phyloP scores from a whole-genome alignment of 1,140 invertebrate genomes.

The Phenacoccus solenopsis region DNA sequence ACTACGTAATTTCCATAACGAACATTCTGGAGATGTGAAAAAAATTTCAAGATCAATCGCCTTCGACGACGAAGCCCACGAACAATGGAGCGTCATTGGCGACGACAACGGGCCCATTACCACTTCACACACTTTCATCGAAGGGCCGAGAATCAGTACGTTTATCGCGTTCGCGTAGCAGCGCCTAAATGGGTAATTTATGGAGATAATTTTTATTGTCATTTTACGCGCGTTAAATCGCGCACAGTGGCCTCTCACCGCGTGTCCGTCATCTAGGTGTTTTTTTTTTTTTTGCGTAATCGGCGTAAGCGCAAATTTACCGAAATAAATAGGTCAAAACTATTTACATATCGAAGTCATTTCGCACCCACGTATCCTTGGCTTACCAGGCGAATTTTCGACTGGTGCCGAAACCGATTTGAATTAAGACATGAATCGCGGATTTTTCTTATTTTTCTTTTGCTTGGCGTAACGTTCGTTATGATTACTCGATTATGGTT shows the following conservation, averaged over 20 bases:
- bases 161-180: neutral
- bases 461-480: neutral
- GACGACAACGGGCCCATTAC: neutral
- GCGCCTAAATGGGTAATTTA: neutral
- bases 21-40: too few relatives aligned
- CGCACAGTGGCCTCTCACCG: neutral
- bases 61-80: neutral
- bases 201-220: slow-evolving; percentile 1
- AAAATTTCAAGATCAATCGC: neutral
- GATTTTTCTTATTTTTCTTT: too few relatives aligned
- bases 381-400: neutral
- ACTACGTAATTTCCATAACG: too few relatives aligned
- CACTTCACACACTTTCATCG: slow-evolving; percentile 8
- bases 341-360: slow-evolving; percentile 15
- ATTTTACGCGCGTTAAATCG: slow-evolving; percentile 7
- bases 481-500: neutral
- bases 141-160: neutral
- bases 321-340: slow-evolving; percentile 12
- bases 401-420: neutral
- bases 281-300: neutral
- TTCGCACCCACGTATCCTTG: neutral
- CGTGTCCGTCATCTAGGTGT: neutral
- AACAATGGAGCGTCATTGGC: neutral
- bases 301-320: neutral
- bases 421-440: slow-evolving; percentile 11